Evolutionary conservation across 2,797 vertebrate species (phyloP).

Genomic region (Crypturellus tataupa): DNA sequence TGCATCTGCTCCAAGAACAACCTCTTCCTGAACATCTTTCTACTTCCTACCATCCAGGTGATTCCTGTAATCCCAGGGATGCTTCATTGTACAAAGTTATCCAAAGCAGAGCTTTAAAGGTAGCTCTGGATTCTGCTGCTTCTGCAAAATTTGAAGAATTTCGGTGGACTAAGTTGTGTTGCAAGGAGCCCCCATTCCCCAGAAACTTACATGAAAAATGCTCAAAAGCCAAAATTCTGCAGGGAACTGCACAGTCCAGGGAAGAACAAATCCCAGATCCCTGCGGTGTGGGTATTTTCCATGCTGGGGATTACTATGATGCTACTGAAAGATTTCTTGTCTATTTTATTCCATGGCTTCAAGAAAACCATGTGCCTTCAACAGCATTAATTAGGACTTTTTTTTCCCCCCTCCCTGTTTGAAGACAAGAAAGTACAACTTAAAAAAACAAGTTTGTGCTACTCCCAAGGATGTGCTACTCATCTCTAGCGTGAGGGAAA

Average conservation of each 20-base stretch:
- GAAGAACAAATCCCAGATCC: neutral
- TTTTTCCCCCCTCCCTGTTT: neutral
- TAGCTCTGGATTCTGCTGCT: neutral
- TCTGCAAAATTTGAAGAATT: neutral
- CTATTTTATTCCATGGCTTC: neutral
- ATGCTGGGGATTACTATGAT: neutral
- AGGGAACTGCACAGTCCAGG: neutral
- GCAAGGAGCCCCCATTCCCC: neutral
- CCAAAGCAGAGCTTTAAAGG: neutral
- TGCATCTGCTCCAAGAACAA: neutral
- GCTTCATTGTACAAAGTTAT: neutral
- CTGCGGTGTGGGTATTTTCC: neutral
- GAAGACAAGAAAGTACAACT: neutral
- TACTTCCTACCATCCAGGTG: neutral
- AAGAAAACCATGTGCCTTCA: fast-evolving
- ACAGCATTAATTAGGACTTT: neutral
- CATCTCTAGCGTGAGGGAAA: neutral
- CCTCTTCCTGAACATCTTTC: neutral
- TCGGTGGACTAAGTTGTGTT: neutral
- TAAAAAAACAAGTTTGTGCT: neutral
- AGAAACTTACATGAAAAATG: neutral
- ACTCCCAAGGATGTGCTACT: neutral
- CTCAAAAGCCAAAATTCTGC: neutral
- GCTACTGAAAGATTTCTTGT: neutral
- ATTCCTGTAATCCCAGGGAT: neutral